Evolutionary conservation across 2,888 invertebrate species (phyloP).

Genomic region (Netelia melanura): DNA sequence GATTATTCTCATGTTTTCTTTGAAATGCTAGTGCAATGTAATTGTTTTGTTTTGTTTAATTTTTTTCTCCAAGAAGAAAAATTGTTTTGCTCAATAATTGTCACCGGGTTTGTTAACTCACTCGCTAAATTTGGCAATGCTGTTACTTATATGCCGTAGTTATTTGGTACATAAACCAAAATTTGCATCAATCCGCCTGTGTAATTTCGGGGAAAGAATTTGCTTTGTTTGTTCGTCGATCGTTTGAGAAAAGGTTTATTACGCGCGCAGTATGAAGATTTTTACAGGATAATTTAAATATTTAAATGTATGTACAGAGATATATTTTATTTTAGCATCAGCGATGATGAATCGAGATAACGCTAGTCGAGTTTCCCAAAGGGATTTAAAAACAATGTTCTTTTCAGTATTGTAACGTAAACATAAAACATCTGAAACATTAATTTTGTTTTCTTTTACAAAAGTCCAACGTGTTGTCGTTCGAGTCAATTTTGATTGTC

Average conservation of each 20-base stretch:
- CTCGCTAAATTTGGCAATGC: conserved; percentile 60
- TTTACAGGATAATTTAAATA: not conserved
- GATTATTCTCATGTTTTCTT: conserved; percentile 31
- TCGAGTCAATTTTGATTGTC: not conserved
- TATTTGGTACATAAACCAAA: conserved; percentile 35
- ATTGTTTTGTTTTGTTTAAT: not conserved
- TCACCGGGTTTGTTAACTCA: conserved; percentile 46
- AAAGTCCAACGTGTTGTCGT: not conserved
- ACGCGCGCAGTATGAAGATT: conserved; percentile 32
- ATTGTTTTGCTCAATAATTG: conserved; percentile 37
- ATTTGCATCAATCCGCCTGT: conserved; percentile 61
- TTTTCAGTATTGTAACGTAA: not conserved
- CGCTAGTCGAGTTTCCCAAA: not conserved
- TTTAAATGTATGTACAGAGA: not conserved
- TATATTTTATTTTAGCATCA: not conserved
- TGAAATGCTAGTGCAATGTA: conserved; percentile 28
- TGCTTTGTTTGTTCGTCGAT: conserved; percentile 44
- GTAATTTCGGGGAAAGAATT: conserved; percentile 45
- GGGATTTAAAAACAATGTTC: not conserved
- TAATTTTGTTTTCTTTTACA: not conserved
- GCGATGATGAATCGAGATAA: not conserved
- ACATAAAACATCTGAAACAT: not conserved
- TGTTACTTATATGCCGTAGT: conserved; percentile 63
- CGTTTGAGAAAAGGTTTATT: conserved; percentile 38
- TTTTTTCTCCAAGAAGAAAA: conserved; percentile 9